Percentiles rank a stretch among this genome's conserved stretches.
These are phyloP conservation scores for Galendromus occidentalis DNA, from an alignment of 1,140 invertebrate genomes.

Conservation along the genomic window DNA sequence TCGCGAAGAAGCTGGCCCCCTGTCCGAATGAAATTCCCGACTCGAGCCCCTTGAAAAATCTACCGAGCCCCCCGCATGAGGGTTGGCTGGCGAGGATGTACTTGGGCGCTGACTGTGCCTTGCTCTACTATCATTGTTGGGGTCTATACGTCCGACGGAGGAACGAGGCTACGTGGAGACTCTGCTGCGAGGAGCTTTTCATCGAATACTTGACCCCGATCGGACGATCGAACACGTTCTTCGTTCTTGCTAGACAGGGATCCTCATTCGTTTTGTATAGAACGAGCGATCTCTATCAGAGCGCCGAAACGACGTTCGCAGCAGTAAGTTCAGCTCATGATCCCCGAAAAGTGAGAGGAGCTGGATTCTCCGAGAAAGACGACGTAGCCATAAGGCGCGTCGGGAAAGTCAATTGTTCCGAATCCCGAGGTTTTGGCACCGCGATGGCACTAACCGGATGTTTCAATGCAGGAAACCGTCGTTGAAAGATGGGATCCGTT, in stretches of 20 bases:
- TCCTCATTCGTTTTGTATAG: neutral
- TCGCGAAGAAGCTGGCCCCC: neutral
- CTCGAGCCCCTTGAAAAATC: neutral
- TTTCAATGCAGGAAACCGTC: no score
- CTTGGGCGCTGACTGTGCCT: neutral
- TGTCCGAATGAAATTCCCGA: neutral
- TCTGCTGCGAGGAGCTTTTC: neutral
- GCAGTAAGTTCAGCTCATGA: neutral
- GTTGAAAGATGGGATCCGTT: no score
- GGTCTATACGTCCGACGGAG: neutral
- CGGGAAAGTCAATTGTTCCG: neutral
- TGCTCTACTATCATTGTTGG: constrained; percentile 5
- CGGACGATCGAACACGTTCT: neutral
- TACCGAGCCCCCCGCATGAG: neutral
- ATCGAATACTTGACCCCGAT: neutral
- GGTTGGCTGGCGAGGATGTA: neutral
- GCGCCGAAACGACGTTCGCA: neutral
- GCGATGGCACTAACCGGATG: neutral
- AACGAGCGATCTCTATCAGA: neutral
- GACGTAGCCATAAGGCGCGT: neutral
- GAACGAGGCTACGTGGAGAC: neutral
- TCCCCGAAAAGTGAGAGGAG: neutral
- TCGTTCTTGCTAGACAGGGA: neutral
- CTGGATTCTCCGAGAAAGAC: neutral
- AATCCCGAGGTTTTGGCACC: neutral